Evolutionary conservation across 1,140 invertebrate genomes (phyloP), one percentile per base, ranked within the genome.

Genomic region (Mizuhopecten yessoensis): DNA sequence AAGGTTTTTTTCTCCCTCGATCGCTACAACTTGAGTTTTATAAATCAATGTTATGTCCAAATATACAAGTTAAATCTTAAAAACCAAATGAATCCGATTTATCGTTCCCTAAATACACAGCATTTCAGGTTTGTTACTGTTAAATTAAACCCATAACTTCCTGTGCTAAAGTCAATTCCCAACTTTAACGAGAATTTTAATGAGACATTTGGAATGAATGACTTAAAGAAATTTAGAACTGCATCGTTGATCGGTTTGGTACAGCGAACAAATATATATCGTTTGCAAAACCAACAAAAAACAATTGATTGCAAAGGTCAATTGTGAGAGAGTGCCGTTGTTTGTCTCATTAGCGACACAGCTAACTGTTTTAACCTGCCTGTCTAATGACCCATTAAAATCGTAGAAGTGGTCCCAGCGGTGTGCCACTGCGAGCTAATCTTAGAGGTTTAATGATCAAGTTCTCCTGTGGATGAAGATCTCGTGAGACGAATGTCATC

Each of bases 101-200:
- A n/a, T 75, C 11, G 5, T 75, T 17, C n/a, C n/a, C n/a, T n/a
- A n/a, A 29, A 75, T 29, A n/a, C 23, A 75, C 57, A 45, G 42
- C 17, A 75, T 75, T 75, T 75, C 57, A 75, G 57, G 29, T 75
- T 75, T 75, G 29, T 29, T 75, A 29, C 23, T n/a, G 1, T 75
- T 1, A 9, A 75, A 29, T 75, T 75, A 45, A 75, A 2, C 11
- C 57, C n/a, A 29, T 23, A 2, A 1, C 45, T 49, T 49, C 20
- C 20, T 20, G 20, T 9, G 23, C 57, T 75, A 5, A 49, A 49
- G 17, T 75, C n/a, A n/a, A 29, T 75, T 7, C 23, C 17, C 9
- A 15, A 45, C 42, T 45, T 75, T 75, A 75, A 75, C 29, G 57
- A 29, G 57, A 75, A n/a, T 75, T n/a, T 75, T 75, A 75, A 45